phyloP scores from a whole-genome alignment of 2,113 vertebrate species.

The Amia ocellicauda region DNA sequence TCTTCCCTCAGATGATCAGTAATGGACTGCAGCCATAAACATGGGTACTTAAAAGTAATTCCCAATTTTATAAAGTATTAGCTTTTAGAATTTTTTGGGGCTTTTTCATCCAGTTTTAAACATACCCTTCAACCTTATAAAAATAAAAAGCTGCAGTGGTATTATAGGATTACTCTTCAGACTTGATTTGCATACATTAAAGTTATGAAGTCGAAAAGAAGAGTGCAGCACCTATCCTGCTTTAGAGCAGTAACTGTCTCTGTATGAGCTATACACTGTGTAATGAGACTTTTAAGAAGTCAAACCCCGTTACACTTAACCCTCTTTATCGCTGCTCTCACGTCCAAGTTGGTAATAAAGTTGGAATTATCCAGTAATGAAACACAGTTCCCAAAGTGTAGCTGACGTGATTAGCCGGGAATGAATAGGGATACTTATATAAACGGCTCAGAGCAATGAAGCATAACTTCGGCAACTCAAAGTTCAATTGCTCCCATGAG shows the following conservation, averaged over 20 bases:
- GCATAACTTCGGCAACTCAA: neutral
- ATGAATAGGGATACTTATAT: slow-evolving; percentile 14
- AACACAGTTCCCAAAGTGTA: neutral
- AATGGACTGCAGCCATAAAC: no score
- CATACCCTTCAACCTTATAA: neutral
- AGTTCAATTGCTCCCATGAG: neutral
- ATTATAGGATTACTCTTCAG: slow-evolving; percentile 7
- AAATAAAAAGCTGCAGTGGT: neutral
- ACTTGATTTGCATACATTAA: slow-evolving; percentile 24
- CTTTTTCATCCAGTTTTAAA: neutral
- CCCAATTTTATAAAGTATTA: no score
- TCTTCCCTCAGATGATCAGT: no score
- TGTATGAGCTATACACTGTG: slow-evolving; percentile 4
- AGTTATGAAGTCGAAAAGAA: slow-evolving; percentile 3
- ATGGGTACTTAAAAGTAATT: no score
- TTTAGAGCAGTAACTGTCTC: slow-evolving; percentile 6
- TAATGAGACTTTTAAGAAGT: neutral
- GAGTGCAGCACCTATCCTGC: neutral
- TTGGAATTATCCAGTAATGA: neutral
- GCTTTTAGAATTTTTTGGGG: no score
- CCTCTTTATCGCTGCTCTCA: neutral
- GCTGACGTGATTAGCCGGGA: slow-evolving; percentile 6
- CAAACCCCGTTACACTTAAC: slow-evolving; percentile 6
- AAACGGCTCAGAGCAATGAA: neutral
- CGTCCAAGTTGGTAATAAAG: neutral